Conservation (phyloP, 2,797 vertebrate genomes). For the Babyrousa celebensis region DNA sequence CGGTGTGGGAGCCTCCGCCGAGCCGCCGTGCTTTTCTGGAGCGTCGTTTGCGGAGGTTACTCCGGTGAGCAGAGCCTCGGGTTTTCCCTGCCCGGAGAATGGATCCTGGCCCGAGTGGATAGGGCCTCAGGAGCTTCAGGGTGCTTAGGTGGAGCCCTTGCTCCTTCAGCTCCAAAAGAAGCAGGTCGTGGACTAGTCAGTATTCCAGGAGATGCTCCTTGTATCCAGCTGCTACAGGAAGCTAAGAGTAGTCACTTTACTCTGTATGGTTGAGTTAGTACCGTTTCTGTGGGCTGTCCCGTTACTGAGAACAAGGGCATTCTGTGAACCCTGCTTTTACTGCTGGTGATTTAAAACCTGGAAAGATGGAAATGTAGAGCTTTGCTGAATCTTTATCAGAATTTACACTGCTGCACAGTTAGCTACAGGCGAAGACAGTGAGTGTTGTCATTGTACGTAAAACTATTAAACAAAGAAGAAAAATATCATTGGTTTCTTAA, state of each 20-base stretch:
- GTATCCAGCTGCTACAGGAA: not conserved
- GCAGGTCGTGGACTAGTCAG: not conserved
- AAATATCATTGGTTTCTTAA: not conserved
- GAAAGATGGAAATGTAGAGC: not conserved
- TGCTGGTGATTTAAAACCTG: not conserved
- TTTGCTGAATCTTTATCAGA: not conserved
- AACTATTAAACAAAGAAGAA: not conserved
- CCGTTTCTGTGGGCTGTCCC: not conserved
- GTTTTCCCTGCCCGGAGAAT: not conserved
- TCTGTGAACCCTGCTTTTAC: not conserved
- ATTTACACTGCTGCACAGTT: not conserved
- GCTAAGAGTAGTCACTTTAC: not conserved
- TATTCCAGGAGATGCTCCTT: not conserved
- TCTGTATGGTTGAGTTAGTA: not conserved
- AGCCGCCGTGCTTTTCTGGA: not conserved
- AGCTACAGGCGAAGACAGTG: not conserved
- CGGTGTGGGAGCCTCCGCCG: not conserved
- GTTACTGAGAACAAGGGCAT: not conserved
- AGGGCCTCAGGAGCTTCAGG: not conserved
- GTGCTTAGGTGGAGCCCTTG: not conserved
- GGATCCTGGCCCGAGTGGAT: not conserved
- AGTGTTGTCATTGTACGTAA: not conserved
- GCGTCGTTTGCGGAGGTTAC: not conserved
- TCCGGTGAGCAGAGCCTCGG: not conserved
- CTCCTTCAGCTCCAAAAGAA: not conserved